A percentile compares a stretch with the other conserved stretches of the same genome.
Evolutionary conservation across 2,888 invertebrate species (phyloP).

Genomic region (Apamea epomidion): DNA sequence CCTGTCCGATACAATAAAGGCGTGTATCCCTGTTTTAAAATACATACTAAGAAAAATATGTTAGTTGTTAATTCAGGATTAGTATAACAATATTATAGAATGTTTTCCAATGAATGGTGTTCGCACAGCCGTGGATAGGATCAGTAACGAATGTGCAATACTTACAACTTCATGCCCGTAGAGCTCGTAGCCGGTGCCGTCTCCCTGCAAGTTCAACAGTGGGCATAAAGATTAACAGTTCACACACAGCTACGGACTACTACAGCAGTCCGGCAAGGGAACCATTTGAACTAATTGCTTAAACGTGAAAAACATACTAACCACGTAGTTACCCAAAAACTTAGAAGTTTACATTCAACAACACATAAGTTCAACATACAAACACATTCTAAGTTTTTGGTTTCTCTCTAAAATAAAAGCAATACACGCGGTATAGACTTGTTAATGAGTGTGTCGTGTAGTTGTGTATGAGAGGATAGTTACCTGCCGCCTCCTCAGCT

Average conservation of each 20-base stretch:
- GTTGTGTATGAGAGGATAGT: constrained; percentile 78
- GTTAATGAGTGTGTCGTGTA: too few species aligned
- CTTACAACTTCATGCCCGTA: constrained; percentile 94
- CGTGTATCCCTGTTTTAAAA: neutral
- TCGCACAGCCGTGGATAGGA: neutral
- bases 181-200: constrained; percentile 94
- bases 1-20: neutral
- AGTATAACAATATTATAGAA: too few species aligned
- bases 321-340: neutral
- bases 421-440: neutral
- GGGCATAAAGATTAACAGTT: constrained; percentile 89
- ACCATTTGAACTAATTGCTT: neutral
- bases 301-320: neutral
- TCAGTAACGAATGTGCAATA: constrained; percentile 61
- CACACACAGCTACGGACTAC: constrained; percentile 20
- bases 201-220: constrained; percentile 93
- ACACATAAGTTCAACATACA: too few species aligned
- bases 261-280: neutral
- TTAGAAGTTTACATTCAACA: too few species aligned
- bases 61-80: neutral
- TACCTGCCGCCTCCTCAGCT: constrained; percentile 95
- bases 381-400: neutral
- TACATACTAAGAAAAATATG: neutral
- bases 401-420: neutral
- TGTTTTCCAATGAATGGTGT: neutral